Evolutionary conservation across 92 coral and sea anemone genomes (phyloP).

Genomic region (Phenganax stokvisi): DNA sequence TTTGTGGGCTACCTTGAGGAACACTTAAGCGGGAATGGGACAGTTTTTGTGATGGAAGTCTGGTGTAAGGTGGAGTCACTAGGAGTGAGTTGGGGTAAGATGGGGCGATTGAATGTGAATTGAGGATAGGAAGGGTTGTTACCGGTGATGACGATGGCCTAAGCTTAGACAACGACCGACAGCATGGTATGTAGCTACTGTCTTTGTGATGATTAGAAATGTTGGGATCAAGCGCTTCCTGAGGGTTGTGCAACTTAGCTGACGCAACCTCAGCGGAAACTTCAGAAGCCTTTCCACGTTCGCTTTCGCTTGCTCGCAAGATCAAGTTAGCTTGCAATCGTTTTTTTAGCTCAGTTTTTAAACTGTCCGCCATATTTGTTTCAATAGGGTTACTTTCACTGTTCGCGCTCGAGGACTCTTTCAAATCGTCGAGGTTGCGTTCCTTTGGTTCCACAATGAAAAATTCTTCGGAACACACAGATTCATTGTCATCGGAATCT

Average conservation of each 20-base stretch:
- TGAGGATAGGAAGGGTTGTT: not conserved
- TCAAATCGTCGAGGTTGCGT: not conserved
- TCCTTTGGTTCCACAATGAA: constrained; percentile 33
- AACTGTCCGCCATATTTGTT: not conserved
- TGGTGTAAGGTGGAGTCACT: constrained; percentile 1
- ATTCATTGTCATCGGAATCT: constrained; percentile 34
- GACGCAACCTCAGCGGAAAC: constrained; percentile 22
- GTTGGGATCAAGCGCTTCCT: not conserved
- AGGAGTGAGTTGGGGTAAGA: not conserved
- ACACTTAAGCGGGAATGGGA: not conserved
- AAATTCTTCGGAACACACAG: constrained; percentile 38
- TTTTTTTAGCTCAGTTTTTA: constrained; percentile 21
- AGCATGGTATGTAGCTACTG: too few species aligned
- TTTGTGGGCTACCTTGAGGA: constrained; percentile 1
- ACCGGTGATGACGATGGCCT: not conserved
- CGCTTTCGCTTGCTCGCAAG: not conserved
- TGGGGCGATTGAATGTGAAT: not conserved
- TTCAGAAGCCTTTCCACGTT: not conserved
- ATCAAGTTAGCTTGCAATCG: constrained; percentile 27
- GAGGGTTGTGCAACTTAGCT: constrained; percentile 19
- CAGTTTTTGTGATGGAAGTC: not conserved
- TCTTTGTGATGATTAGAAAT: too few species aligned
- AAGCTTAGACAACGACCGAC: too few species aligned
- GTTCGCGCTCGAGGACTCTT: not conserved
- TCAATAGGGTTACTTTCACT: not conserved